These are phyloP conservation scores for Chelmon rostratus DNA, from an alignment of 2,797 vertebrate species.

Conservation along the genomic window DNA sequence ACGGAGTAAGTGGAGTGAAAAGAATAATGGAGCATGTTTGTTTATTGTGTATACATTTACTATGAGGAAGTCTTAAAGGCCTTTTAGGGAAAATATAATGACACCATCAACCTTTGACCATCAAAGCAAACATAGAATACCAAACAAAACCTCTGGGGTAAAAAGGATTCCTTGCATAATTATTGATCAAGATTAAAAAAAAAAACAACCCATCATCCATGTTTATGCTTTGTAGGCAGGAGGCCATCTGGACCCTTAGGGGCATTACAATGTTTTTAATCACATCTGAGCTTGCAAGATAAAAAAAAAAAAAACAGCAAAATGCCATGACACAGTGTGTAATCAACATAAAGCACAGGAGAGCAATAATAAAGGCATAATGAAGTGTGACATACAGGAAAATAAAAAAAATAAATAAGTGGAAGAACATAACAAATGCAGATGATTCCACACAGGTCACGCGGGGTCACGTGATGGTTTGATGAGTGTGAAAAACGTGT, in stretches of 20 bases:
- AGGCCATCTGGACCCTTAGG: slow-evolving; percentile 26
- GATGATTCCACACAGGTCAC: no score
- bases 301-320: slow-evolving; percentile 27
- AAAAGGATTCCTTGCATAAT: background rate
- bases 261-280: slow-evolving; percentile 37
- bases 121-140: slow-evolving; percentile 3
- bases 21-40: background rate
- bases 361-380: slow-evolving; percentile 23
- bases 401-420: background rate
- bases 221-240: slow-evolving; percentile 1
- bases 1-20: background rate
- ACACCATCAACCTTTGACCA: background rate
- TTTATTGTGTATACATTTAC: background rate
- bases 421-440: background rate
- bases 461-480: no score
- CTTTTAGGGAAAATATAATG: background rate
- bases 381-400: background rate
- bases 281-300: slow-evolving; percentile 41
- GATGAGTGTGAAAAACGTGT: no score
- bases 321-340: slow-evolving; percentile 17
- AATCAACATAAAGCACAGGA: slow-evolving; percentile 45
- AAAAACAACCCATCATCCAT: slow-evolving; percentile 27
- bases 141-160: slow-evolving; percentile 7
- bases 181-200: background rate
- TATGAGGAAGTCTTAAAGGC: background rate